Conservation (phyloP, 2,797 vertebrate species). For the Falco cherrug region DNA sequence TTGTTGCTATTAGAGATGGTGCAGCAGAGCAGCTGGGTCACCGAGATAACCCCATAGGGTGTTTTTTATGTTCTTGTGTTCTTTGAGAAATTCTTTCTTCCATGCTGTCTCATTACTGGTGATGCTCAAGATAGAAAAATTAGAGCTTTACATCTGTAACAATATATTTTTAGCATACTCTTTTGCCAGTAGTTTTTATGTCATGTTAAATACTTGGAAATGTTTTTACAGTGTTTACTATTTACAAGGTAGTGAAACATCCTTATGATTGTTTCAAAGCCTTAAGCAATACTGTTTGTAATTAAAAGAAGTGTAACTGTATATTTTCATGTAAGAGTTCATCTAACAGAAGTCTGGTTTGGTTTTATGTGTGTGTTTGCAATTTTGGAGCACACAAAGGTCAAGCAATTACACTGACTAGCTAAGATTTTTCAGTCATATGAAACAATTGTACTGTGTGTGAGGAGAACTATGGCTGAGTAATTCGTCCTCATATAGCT, state of each 20-base stretch:
- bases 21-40: background rate
- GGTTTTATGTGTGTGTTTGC: background rate
- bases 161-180: background rate
- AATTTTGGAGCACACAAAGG: background rate
- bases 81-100: background rate
- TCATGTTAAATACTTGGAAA: background rate
- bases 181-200: background rate
- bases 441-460: background rate
- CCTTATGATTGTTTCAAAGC: background rate
- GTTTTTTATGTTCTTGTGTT: background rate
- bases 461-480: background rate
- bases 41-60: background rate
- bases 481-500: background rate
- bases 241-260: background rate
- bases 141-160: background rate
- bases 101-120: background rate
- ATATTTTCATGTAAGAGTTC: background rate
- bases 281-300: background rate
- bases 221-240: background rate
- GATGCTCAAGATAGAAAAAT: background rate
- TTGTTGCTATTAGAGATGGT: background rate
- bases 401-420: background rate
- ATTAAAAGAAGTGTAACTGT: background rate
- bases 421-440: background rate
- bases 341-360: background rate